A percentile compares a stretch with the other conserved stretches of the same genome.
Evolutionary conservation across 2,797 vertebrate species (phyloP).

Genomic region (Nannoperca australis): DNA sequence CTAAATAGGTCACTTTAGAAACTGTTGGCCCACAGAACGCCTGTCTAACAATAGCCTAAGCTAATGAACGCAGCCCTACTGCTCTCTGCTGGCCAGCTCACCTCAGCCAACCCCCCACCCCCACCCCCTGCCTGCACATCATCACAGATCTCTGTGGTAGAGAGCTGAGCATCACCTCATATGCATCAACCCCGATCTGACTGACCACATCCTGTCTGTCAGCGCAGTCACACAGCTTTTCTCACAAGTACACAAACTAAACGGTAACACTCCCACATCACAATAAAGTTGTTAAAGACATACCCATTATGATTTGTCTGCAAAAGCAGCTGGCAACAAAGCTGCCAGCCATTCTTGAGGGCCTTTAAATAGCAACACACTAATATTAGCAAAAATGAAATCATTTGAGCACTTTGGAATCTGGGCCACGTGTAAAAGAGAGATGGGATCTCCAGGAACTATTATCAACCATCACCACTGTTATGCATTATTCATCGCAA

Average conservation of each 20-base stretch:
- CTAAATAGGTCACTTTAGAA: constrained; percentile 56
- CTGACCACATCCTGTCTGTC: constrained; percentile 86
- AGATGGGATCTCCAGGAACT: constrained; percentile 69
- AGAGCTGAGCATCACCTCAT: constrained; percentile 60
- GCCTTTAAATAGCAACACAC: constrained; percentile 76
- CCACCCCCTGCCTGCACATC: constrained; percentile 51
- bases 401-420: constrained; percentile 63
- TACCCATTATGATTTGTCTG: constrained; percentile 42
- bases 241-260: constrained; percentile 68
- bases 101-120: constrained; percentile 49
- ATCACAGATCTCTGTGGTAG: constrained; percentile 55
- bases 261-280: constrained; percentile 38
- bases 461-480: constrained; percentile 64
- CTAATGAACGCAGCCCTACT: constrained; percentile 56
- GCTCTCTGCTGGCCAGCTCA: constrained; percentile 68
- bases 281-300: constrained; percentile 34
- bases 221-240: constrained; percentile 63
- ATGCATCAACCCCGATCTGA: constrained; percentile 63
- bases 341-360: constrained; percentile 47
- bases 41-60: constrained; percentile 55
- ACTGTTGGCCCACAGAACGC: constrained; percentile 35
- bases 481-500: constrained; percentile 79
- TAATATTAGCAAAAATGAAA: constrained; percentile 75
- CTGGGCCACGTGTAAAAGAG: constrained; percentile 81
- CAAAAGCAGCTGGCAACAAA: constrained; percentile 59